A percentile compares a stretch with the other conserved stretches of the same genome.
phyloP scores from a whole-genome alignment of 2,113 vertebrate species.

The Channa maculata region DNA sequence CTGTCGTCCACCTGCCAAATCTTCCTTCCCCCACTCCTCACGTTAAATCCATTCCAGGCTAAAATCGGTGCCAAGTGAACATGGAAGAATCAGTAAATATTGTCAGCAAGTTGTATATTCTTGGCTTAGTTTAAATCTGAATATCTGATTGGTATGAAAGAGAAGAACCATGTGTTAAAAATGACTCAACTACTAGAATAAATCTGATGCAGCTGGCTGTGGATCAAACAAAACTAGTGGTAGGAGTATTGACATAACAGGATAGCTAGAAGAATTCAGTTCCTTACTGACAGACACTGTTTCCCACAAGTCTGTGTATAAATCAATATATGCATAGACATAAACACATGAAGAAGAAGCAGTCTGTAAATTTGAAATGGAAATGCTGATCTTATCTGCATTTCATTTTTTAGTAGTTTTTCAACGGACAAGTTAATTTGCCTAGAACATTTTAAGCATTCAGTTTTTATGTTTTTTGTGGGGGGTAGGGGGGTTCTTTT shows the following conservation, averaged over 20 bases:
- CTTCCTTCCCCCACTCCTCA: not conserved
- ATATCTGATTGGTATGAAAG: slow-evolving; percentile 1
- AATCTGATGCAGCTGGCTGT: slow-evolving; percentile 28
- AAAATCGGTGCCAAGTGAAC: slow-evolving; percentile 34
- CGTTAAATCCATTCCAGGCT: slow-evolving; percentile 29
- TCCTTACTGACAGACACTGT: slow-evolving; percentile 31
- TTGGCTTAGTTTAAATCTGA: slow-evolving; percentile 28
- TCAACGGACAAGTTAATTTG: not conserved
- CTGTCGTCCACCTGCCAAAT: slow-evolving; percentile 32
- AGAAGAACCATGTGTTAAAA: slow-evolving; percentile 17
- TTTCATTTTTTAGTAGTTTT: slow-evolving; percentile 6
- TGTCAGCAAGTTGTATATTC: slow-evolving; percentile 31
- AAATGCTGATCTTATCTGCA: not conserved
- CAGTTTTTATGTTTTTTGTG: no score
- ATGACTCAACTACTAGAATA: slow-evolving; percentile 26
- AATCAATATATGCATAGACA: slow-evolving; percentile 41
- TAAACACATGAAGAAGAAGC: slow-evolving; percentile 13
- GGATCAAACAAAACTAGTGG: slow-evolving; percentile 37
- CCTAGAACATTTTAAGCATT: no score
- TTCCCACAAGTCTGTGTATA: slow-evolving; percentile 26
- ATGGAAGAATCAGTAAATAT: slow-evolving; percentile 45
- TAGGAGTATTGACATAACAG: slow-evolving; percentile 45
- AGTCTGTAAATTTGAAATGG: slow-evolving; percentile 11
- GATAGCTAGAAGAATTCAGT: slow-evolving; percentile 29
- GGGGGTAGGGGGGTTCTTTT: no score